These are phyloP conservation scores for Poecilia wingei DNA, from an alignment of 2,797 vertebrate genomes.

Conservation along the genomic window DNA sequence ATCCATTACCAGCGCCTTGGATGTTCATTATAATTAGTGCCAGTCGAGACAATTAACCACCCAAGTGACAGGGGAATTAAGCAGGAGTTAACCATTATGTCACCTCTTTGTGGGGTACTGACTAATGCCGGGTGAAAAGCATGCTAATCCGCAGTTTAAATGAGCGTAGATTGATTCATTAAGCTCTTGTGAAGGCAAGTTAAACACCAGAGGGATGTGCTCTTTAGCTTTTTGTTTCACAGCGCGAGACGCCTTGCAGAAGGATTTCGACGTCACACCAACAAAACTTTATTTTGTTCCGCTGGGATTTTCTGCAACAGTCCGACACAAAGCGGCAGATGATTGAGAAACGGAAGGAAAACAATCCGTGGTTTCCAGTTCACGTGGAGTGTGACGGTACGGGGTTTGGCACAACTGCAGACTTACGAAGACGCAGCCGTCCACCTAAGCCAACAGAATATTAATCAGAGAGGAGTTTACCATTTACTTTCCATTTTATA, in stretches of 20 bases:
- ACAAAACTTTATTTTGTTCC: not conserved
- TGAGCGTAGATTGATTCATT: conserved; percentile 31
- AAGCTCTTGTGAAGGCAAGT: conserved; percentile 10
- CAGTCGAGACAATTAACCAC: conserved; percentile 50
- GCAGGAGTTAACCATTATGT: conserved; percentile 42
- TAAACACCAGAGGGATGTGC: conserved; percentile 11
- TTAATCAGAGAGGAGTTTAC: not conserved
- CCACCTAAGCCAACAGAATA: not conserved
- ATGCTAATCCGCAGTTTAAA: conserved; percentile 44
- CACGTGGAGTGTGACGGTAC: not conserved
- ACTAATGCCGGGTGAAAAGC: conserved; percentile 50
- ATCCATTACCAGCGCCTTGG: conserved; percentile 30
- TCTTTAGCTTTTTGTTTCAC: conserved; percentile 13
- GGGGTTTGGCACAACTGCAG: not conserved
- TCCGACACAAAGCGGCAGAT: not conserved
- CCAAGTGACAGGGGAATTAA: conserved; percentile 45
- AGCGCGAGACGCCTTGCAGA: conserved; percentile 5
- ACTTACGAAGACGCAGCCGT: not conserved
- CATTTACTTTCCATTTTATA: not conserved
- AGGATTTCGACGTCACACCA: not conserved
- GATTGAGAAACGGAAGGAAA: not conserved
- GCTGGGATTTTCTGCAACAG: not conserved
- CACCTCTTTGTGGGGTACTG: conserved; percentile 28
- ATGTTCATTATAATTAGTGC: conserved; percentile 49
- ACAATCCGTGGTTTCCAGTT: not conserved